Evolutionary conservation across 2,888 invertebrate genomes (phyloP), one percentile per base, ranked within the genome.

Genomic region (Patella caerulea): DNA sequence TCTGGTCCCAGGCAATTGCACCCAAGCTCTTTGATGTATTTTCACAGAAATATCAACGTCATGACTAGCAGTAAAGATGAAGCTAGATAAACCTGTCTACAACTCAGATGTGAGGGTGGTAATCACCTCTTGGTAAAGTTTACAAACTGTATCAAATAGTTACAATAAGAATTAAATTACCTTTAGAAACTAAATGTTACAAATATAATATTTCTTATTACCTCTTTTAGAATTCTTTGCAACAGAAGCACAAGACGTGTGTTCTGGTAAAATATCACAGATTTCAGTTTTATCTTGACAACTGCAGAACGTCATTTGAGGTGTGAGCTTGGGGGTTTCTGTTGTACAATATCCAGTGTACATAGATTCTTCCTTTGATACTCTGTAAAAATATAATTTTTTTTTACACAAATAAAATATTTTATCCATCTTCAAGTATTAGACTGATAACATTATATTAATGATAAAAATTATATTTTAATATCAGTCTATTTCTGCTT

Each of bases 331-430:
- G 17, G 56, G 29, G 9, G n/a, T 9, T 45, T 70, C 29, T 24
- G 54, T 72, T 19, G 78, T 70, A 72, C 82, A 82, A 54, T 73
- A 83, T 12, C 84, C 84, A n/a, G 77, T 73, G 69, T 81, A 83
- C 14, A 84, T 71, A 12, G 80, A 78, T 14, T 81, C 78, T n/a
- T 56, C 55, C 3, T 71, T 71, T 17, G 72, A 54, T 17, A 83
- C 83, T 80, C 84, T 84, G 78, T 12, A 72, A 54, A 34, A n/a
- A 29, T 54, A 73, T 53, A 56, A 15, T 12, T 24, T 45, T n/a
- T 15, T 19, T 12, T 69, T 73, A 71, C 34, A 29, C 9, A 24
- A 72, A 55, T 34, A 7, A 34, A 34, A 34, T 5, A 45, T 45
- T 45, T 45, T 45, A 45, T 45, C 45, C 9, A 45, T 45, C 45